These are phyloP conservation scores for Sinosuthora webbiana DNA, from an alignment of 2,113 vertebrate genomes.

Conservation along the genomic window DNA sequence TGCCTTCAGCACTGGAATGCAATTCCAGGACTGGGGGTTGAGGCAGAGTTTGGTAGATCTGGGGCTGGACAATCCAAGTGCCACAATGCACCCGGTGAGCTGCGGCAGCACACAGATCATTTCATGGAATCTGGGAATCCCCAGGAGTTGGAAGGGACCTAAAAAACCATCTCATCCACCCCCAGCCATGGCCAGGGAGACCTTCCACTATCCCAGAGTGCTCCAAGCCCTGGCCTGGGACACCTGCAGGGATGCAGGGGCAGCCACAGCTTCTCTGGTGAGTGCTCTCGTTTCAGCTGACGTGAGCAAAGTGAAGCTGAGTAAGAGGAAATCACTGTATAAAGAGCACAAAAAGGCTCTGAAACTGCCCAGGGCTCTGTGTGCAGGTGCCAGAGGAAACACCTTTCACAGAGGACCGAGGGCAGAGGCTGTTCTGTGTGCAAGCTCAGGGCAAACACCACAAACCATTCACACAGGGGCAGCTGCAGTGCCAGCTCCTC, in stretches of 20 bases:
- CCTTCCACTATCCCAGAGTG: accelerated
- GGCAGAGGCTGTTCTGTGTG: not conserved
- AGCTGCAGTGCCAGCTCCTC: not conserved
- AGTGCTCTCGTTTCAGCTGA: not conserved
- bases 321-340: accelerated
- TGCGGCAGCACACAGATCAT: not conserved
- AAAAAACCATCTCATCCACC: not conserved
- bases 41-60: not conserved
- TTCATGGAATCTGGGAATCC: not conserved
- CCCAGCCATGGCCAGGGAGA: not conserved
- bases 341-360: not conserved
- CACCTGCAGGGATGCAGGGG: not conserved
- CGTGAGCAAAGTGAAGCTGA: not conserved
- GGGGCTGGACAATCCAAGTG: not conserved
- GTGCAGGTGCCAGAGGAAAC: not conserved
- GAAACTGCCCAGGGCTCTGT: not conserved
- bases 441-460: not conserved
- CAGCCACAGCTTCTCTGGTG: not conserved
- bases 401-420: not conserved
- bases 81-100: accelerated
- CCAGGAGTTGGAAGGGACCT: not conserved
- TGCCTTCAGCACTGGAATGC: not conserved
- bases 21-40: not conserved
- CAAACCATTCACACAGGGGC: not conserved
- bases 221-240: not conserved